Evolutionary conservation across 2,797 vertebrate species (phyloP), one percentile per base, ranked within the genome.

Genomic region (Apogon hyalosoma): DNA sequence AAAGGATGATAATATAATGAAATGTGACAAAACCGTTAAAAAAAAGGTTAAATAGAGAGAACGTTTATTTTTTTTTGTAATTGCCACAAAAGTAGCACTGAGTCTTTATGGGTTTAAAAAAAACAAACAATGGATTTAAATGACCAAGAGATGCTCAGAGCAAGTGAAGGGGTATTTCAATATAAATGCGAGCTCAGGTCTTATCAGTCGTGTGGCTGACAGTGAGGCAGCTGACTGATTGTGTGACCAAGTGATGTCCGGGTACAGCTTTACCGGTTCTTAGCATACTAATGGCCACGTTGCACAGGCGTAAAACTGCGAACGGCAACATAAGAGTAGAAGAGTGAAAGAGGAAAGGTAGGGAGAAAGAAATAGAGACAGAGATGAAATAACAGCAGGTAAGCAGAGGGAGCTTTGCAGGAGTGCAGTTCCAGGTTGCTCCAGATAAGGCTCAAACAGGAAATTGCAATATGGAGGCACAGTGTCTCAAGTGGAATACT

Each of bases 381-480:
- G 73, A 57, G 56, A 84, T 68, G 67, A 51, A 63, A 68, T 13
- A 67, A 64, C 64, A 77, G 76, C 70, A 85, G 80, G 75, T 88
- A 85, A 83, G 71, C 41, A 21, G 47, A 64, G 59, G 71, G 62
- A 77, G 71, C 75, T 84, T 75, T 18, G 45, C 68, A 80, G 80
- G 79, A 83, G 77, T 73, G 77, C 70, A 67, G 73, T 71, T 90
- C 69, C 83, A 86, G 73, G 77, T 77, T 69, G 68, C 62, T 83
- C 62, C 6, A 82, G 87, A 92, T 91, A 88, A 90, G 84, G 71
- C 87, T 86, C 65, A 47, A 78, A 82, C 77, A 86, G 86, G 88
- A 91, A 92, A 89, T 87, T 89, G 83, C 78, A 86, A 84, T 73
- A 83, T 87, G 77, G 73, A 75, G 83, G 57, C 68, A 60, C 56